A percentile compares a stretch with the other conserved stretches of the same genome.
phyloP scores from a whole-genome alignment of 2,113 vertebrate genomes.

The Pluvianellus socialis region DNA sequence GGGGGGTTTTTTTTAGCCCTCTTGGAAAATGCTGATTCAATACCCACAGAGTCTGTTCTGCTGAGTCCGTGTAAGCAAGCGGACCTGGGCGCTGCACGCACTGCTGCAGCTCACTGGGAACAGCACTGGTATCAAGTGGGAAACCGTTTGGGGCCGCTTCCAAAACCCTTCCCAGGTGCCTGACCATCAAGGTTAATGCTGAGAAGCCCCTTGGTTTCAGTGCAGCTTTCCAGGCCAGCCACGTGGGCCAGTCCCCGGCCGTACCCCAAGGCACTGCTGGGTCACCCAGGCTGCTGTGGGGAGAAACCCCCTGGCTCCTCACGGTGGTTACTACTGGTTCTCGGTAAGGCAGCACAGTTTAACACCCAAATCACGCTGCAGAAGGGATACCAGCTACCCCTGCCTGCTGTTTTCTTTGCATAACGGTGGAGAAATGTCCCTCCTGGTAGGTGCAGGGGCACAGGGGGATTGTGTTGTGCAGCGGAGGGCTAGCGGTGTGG shows the following conservation, averaged over 20 bases:
- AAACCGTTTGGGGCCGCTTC: neutral
- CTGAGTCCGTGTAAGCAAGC: neutral
- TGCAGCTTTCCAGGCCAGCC: neutral
- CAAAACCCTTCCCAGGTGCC: neutral
- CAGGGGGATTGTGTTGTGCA: neutral
- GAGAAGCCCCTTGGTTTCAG: neutral
- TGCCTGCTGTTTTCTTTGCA: neutral
- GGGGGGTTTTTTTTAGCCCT: neutral
- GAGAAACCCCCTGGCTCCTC: rapidly evolving
- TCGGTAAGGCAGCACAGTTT: neutral
- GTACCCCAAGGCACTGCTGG: neutral
- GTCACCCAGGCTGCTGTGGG: neutral
- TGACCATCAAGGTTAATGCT: neutral
- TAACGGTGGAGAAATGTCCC: neutral
- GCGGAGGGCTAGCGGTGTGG: neutral
- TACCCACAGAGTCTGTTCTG: neutral
- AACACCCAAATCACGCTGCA: neutral
- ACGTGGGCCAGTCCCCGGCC: rapidly evolving
- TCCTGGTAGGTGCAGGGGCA: neutral
- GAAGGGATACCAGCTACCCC: neutral
- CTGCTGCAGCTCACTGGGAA: neutral
- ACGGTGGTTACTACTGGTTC: neutral
- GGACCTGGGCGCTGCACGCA: neutral
- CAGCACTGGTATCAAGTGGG: rapidly evolving
- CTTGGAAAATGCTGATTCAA: neutral